Percentiles rank a stretch among this genome's conserved stretches.
phyloP scores from a whole-genome alignment of 2,888 invertebrate species.

The Mycalesis mineus region DNA sequence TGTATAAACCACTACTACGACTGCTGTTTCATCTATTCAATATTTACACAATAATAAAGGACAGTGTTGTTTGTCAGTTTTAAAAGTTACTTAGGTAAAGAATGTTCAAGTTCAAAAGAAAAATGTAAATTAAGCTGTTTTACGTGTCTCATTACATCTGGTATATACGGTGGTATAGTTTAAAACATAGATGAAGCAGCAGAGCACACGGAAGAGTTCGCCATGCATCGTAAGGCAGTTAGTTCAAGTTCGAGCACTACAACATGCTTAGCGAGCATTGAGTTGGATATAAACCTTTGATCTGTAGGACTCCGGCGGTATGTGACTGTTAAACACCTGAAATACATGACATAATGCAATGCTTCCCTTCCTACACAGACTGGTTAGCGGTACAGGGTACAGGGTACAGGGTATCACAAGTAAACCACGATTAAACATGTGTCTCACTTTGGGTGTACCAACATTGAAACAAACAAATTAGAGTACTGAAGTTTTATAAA shows the following conservation, averaged over 20 bases:
- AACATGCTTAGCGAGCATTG: slow-evolving; percentile 71
- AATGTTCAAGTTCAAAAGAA: not conserved
- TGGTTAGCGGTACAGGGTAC: slow-evolving; percentile 18
- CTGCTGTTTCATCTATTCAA: not conserved
- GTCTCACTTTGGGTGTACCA: not conserved
- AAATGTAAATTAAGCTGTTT: too few species aligned
- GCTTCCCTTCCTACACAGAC: slow-evolving; percentile 43
- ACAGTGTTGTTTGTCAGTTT: too few species aligned
- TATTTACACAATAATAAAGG: not conserved
- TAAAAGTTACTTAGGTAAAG: too few species aligned
- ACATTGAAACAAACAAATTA: not conserved
- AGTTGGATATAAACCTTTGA: slow-evolving; percentile 88
- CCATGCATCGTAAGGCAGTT: slow-evolving; percentile 55
- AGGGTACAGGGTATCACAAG: not conserved
- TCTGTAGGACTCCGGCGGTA: slow-evolving; percentile 94
- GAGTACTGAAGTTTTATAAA: too few species aligned
- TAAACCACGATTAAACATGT: not conserved
- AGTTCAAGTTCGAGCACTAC: slow-evolving; percentile 57
- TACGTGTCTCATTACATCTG: too few species aligned
- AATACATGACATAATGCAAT: slow-evolving; percentile 79
- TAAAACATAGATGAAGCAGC: not conserved
- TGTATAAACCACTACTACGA: not conserved
- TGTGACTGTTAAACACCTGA: slow-evolving; percentile 97
- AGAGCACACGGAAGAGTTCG: slow-evolving; percentile 35
- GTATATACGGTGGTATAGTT: too few species aligned